phyloP scores from a whole-genome alignment of 2,888 invertebrate genomes.

The Eupithecia vulgata region DNA sequence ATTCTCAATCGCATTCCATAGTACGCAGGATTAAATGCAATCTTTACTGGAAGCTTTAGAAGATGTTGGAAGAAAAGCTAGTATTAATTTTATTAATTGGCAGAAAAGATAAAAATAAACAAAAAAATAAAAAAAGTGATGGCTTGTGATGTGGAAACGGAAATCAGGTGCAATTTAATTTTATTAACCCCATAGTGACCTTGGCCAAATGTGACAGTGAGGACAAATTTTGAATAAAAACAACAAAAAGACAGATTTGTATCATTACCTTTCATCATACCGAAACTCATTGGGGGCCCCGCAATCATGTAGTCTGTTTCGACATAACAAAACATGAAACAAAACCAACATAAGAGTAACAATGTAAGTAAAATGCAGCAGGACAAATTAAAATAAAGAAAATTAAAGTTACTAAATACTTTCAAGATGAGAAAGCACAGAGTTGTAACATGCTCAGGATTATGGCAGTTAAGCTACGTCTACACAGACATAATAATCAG shows the following conservation, averaged over 20 bases:
- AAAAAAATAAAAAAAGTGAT: slow-evolving; percentile 48
- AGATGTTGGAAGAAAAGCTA: slow-evolving; percentile 25
- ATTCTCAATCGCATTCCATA: not conserved
- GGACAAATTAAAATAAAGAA: slow-evolving; percentile 58
- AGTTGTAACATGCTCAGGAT: slow-evolving; percentile 73
- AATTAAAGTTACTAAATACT: slow-evolving; percentile 57
- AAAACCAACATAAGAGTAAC: slow-evolving; percentile 87
- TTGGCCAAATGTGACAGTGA: slow-evolving; percentile 72
- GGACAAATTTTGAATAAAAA: slow-evolving; percentile 72
- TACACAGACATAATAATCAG: not conserved
- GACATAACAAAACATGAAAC: slow-evolving; percentile 89
- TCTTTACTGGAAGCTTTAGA: not conserved
- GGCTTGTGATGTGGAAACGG: slow-evolving; percentile 73
- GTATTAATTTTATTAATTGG: slow-evolving; percentile 51
- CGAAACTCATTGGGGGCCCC: slow-evolving; percentile 92
- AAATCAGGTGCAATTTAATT: slow-evolving; percentile 65
- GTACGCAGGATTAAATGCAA: not conserved
- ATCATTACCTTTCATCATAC: slow-evolving; percentile 93
- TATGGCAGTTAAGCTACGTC: slow-evolving; percentile 29
- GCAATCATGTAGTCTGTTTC: slow-evolving; percentile 88
- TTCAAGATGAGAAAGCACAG: slow-evolving; percentile 69
- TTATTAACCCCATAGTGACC: slow-evolving; percentile 75
- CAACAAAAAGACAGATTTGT: slow-evolving; percentile 66
- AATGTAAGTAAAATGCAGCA: slow-evolving; percentile 84
- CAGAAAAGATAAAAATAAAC: slow-evolving; percentile 47